Evolutionary conservation across 2,797 vertebrate species (phyloP).

Genomic region (Phataginus tricuspis): DNA sequence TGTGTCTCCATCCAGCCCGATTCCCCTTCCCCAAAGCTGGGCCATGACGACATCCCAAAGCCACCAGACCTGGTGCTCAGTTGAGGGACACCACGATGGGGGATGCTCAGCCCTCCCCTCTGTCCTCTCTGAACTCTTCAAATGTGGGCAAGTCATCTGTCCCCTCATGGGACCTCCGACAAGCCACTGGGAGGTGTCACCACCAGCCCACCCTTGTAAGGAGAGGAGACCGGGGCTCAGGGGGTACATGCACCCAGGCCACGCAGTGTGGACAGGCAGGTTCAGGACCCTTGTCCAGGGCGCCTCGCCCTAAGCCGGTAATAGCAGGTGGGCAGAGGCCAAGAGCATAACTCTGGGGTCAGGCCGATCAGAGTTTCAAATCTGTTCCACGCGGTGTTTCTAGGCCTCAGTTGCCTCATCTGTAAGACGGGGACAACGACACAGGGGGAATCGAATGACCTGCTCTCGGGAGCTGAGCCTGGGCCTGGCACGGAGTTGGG

Average conservation of each 20-base stretch:
- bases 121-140: background rate
- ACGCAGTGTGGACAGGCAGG: accelerated
- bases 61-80: background rate
- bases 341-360: accelerated
- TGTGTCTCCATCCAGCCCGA: background rate
- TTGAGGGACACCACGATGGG: accelerated
- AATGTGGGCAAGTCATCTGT: background rate
- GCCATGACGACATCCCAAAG: background rate
- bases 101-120: accelerated
- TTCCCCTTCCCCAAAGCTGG: accelerated
- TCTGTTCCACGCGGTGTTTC: accelerated
- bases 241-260: background rate
- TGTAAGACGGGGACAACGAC: accelerated
- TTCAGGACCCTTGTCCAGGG: no score
- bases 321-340: background rate
- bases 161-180: background rate
- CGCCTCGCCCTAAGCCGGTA: background rate
- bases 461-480: background rate
- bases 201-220: background rate
- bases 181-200: accelerated
- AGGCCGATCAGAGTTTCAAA: accelerated
- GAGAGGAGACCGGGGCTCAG: background rate
- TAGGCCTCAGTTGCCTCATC: background rate
- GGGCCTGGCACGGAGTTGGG: background rate
- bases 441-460: accelerated